Percentiles rank a stretch among this genome's conserved stretches.
Evolutionary conservation across 53 echinoderm and acorn worm species (phyloP).

Genomic region (Patiria pectinifera): DNA sequence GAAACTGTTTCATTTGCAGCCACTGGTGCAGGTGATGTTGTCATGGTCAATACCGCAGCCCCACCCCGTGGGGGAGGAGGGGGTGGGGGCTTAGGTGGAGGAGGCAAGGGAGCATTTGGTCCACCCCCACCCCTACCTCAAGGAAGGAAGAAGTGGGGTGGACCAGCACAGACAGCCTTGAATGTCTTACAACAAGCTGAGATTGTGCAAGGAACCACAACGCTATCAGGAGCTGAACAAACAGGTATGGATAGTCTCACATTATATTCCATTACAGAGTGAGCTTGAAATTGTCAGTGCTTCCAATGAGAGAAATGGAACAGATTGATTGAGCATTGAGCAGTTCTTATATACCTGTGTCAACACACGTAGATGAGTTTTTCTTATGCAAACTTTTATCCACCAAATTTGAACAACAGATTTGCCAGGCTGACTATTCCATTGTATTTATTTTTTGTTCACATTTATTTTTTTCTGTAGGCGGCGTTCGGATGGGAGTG

Average conservation of each 20-base stretch:
- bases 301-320: no score
- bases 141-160: conserved; percentile 80
- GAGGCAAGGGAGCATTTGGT: conserved; percentile 49
- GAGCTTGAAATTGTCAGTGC: no score
- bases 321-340: no score
- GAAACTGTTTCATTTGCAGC: conserved; percentile 43
- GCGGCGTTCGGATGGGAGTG: conserved; percentile 75
- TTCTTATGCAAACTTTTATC: not conserved
- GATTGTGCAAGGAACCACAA: conserved; percentile 81
- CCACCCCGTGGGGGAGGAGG: conserved; percentile 35
- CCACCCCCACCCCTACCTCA: conserved; percentile 34
- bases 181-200: conserved; percentile 85
- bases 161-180: conserved; percentile 81
- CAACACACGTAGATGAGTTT: no score
- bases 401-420: not conserved
- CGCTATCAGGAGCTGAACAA: conserved; percentile 51
- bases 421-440: not conserved
- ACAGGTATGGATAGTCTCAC: conserved; percentile 2
- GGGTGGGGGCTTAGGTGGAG: conserved; percentile 43
- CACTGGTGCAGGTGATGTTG: conserved; percentile 62
- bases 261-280: no score
- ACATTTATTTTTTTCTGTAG: not conserved
- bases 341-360: no score
- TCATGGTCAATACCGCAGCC: conserved; percentile 28
- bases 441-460: not conserved